Percentiles rank a stretch among this genome's conserved stretches.
These are phyloP conservation scores for Tachuris rubrigastra DNA, from an alignment of 2,113 vertebrate genomes.

Conservation along the genomic window DNA sequence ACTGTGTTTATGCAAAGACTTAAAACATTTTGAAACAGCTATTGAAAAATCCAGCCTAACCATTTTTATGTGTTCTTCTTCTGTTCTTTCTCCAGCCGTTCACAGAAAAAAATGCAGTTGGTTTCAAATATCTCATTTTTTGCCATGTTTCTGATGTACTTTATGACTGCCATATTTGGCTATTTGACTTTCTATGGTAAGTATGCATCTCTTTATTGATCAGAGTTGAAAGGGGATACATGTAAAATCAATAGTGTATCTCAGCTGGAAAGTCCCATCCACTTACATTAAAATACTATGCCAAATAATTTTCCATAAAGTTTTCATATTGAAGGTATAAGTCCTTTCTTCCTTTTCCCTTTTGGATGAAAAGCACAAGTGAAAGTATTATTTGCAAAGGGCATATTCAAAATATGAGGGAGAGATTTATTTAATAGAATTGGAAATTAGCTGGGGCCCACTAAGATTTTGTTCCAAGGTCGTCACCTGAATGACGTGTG, in stretches of 20 bases:
- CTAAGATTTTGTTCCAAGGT: background rate
- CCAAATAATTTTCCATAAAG: background rate
- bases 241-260: background rate
- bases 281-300: background rate
- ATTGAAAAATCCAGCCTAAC: background rate
- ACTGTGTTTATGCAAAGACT: background rate
- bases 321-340: background rate
- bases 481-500: background rate
- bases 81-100: conserved; percentile 71
- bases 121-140: conserved; percentile 83
- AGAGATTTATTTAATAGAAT: background rate
- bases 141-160: conserved; percentile 84
- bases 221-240: background rate
- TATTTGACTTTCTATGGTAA: conserved; percentile 85
- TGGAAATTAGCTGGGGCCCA: background rate
- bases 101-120: conserved; percentile 82
- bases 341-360: background rate
- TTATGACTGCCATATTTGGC: conserved; percentile 83
- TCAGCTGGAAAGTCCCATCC: background rate
- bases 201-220: conserved; percentile 52
- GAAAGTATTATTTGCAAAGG: background rate
- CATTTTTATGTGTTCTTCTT: conserved; percentile 9
- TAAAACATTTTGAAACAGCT: conserved; percentile 1
- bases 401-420: background rate
- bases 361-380: background rate